Percentiles rank a stretch among this genome's conserved stretches.
These are phyloP conservation scores for Gobio gobio DNA, from an alignment of 2,113 vertebrate genomes.

Conservation along the genomic window DNA sequence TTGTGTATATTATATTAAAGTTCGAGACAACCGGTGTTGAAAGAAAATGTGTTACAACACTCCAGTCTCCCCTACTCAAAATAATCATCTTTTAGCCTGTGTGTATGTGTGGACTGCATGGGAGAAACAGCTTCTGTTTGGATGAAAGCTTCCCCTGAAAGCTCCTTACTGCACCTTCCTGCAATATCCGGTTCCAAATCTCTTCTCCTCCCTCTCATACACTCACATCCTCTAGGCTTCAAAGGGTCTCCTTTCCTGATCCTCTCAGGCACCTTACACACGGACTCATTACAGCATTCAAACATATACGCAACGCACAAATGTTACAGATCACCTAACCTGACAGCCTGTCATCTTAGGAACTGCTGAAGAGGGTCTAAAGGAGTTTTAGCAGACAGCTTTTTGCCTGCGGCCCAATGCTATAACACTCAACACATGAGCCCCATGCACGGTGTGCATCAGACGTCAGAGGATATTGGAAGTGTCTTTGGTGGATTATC, in stretches of 20 bases:
- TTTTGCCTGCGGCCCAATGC: constrained; percentile 8
- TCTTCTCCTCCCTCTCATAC: constrained; percentile 40
- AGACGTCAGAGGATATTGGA: constrained; percentile 22
- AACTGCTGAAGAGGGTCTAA: constrained; percentile 24
- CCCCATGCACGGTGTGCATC: not conserved
- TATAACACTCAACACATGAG: constrained; percentile 4
- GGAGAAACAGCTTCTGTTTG: constrained; percentile 12
- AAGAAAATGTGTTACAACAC: not conserved
- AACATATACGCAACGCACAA: constrained; percentile 22
- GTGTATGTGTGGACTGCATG: not conserved
- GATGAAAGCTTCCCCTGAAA: constrained; percentile 55
- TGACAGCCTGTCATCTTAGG: constrained; percentile 53
- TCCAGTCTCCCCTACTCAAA: not conserved
- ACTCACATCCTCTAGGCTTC: constrained; percentile 34
- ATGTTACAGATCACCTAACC: constrained; percentile 51
- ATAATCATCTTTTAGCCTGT: not conserved
- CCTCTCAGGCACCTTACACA: constrained; percentile 47
- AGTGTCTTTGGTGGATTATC: constrained; percentile 37
- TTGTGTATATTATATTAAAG: not conserved
- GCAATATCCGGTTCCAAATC: constrained; percentile 49
- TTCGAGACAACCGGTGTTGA: not conserved
- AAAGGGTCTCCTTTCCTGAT: constrained; percentile 48
- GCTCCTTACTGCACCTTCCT: constrained; percentile 53
- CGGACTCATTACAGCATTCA: constrained; percentile 53
- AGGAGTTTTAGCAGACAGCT: constrained; percentile 31